Base-by-base conservation (phyloP, 1,140 invertebrate species). In the Zaprionus capensis region DNA sequence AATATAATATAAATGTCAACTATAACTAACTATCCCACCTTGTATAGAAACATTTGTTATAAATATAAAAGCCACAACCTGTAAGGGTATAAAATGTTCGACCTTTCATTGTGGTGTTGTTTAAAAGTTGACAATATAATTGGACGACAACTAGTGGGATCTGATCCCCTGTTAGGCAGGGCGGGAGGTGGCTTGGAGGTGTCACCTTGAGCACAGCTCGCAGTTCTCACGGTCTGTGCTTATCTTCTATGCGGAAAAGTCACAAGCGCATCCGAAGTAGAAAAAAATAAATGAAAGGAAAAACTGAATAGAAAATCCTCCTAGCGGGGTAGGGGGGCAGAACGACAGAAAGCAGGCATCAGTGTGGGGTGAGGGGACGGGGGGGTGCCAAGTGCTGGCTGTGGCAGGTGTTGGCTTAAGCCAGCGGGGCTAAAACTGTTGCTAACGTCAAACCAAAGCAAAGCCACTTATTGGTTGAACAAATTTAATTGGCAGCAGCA, bases 401-500 rank as follows among this genome's bases (percentile, higher is more conserved):
- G 55, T 51, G 53, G 20, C 41, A 17, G 36, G 22, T 62, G 24
- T 17, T 41, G 65, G 44, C 65, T 68, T 68, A 73, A 73, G 71
- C 71, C 41, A 46, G 20, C 26, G 65, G 71, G 58, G 57, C 58
- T 63, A 69, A 74, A 56, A 62, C 64, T 77, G 63, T 67, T 80
- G 74, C 51, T 64, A 78, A 73, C 69, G 78, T 73, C 78, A 77
- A 77, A 69, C 74, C 73, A 57, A 71, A 76, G 24, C 69, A 80
- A 80, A 73, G 75, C 70, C 78, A 80, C 75, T 78, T 80, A 80
- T 78, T 80, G 78, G 78, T 70, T 73, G 75, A 78, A 77, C 78
- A 74, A 80, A 80, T 80, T 80, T 78, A 80, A 80, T 78, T 81
- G 76, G 79, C 79, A 81, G 67, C 76, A 81, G 71, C 71, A 66